These are phyloP conservation scores for Seira ritae DNA, from an alignment of 2,888 invertebrate species.

Conservation along the genomic window DNA sequence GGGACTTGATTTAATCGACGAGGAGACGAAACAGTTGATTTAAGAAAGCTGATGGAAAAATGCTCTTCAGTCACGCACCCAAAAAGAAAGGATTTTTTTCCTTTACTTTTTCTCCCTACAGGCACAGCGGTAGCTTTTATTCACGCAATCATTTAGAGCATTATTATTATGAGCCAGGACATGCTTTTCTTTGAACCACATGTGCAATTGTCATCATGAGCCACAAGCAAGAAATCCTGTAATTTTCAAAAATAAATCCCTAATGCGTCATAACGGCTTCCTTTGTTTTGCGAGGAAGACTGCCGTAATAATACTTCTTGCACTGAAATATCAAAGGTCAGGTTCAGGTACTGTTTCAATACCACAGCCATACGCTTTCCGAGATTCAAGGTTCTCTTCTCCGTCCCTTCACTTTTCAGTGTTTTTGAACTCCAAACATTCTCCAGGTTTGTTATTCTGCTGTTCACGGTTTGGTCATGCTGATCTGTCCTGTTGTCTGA, in stretches of 20 bases:
- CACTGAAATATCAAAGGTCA: slow-evolving; percentile 41
- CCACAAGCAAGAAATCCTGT: background rate
- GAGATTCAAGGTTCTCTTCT: background rate
- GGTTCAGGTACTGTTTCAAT: slow-evolving; percentile 23
- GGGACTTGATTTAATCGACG: background rate
- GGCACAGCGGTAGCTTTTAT: too few species aligned
- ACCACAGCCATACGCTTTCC: background rate
- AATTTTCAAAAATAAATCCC: background rate
- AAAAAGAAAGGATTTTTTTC: slow-evolving; percentile 36
- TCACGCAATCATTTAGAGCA: too few species aligned
- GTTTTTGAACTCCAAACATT: too few species aligned
- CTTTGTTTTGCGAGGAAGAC: background rate
- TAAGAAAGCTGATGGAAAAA: background rate
- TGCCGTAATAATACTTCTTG: too few species aligned
- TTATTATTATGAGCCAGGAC: background rate
- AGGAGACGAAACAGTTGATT: background rate
- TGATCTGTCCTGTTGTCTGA: too few species aligned
- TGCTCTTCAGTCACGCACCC: background rate
- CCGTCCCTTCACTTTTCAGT: background rate
- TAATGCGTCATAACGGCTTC: background rate
- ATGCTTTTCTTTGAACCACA: too few species aligned
- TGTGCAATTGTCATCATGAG: too few species aligned
- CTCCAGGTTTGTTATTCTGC: background rate
- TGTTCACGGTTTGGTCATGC: background rate
- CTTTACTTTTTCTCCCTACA: slow-evolving; percentile 19